Percentiles rank a stretch among this genome's conserved stretches.
Evolutionary conservation across 2,888 invertebrate species (phyloP).

Genomic region (Leptinotarsa haldemani): DNA sequence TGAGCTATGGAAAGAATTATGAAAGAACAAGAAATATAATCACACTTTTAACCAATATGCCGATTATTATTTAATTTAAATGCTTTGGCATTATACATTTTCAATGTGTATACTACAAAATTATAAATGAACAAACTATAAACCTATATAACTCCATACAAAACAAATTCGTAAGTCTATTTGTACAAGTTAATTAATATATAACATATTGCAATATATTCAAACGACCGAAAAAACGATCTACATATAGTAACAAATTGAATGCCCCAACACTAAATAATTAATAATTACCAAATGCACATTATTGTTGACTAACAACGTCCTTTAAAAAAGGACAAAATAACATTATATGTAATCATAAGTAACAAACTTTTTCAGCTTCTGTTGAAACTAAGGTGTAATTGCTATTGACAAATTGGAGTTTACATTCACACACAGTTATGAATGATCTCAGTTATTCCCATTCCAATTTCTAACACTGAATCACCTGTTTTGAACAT

Average conservation of each 20-base stretch:
- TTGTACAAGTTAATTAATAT: slow-evolving; percentile 42
- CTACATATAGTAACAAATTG: slow-evolving; percentile 43
- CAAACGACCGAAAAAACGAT: slow-evolving; percentile 35
- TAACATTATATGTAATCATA: not conserved
- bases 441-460: no score
- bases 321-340: not conserved
- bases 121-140: slow-evolving; percentile 57
- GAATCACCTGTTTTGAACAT: no score
- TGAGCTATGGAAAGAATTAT: not conserved
- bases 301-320: not conserved
- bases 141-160: slow-evolving; percentile 60
- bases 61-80: slow-evolving; percentile 44
- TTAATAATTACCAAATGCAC: not conserved
- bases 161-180: slow-evolving; percentile 54
- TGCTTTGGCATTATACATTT: slow-evolving; percentile 64
- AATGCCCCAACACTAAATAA: slow-evolving; percentile 9
- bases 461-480: no score
- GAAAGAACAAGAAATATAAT: slow-evolving; percentile 7
- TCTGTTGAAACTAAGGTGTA: no score
- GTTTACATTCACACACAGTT: no score
- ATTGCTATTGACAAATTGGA: no score
- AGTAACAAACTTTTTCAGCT: not conserved
- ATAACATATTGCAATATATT: slow-evolving; percentile 50
- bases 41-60: slow-evolving; percentile 17
- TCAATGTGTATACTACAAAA: slow-evolving; percentile 52